phyloP scores from a whole-genome alignment of 1,140 invertebrate species.

The Hyposmocoma kahamanoa region DNA sequence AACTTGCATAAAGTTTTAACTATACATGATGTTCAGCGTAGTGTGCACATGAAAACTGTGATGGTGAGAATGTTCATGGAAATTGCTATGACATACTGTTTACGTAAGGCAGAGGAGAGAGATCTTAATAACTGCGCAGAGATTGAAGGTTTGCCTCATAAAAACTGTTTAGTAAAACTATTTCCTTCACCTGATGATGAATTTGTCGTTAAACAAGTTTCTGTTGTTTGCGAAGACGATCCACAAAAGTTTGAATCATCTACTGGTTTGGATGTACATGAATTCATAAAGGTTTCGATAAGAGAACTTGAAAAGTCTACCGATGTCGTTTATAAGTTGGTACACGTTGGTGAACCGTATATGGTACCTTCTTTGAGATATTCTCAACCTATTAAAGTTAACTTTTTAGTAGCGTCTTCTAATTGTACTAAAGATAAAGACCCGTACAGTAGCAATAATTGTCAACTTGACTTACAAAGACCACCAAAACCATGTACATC shows the following conservation, averaged over 20 bases:
- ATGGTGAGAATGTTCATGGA: conserved; percentile 51
- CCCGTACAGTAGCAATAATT: background rate
- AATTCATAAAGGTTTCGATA: no score
- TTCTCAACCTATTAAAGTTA: conserved; percentile 31
- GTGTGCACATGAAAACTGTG: conserved; percentile 28
- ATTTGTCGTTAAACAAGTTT: conserved; percentile 28
- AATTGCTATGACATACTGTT: conserved; percentile 45
- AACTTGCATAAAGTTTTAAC: conserved; percentile 49
- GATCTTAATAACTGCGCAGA: conserved; percentile 38
- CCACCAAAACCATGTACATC: no score
- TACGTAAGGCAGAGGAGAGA: conserved; percentile 27
- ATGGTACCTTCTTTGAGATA: conserved; percentile 38
- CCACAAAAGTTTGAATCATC: conserved; percentile 24
- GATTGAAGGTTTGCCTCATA: conserved; percentile 39
- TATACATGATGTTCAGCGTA: conserved; percentile 33
- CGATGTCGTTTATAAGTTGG: no score
- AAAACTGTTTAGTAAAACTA: conserved; percentile 37
- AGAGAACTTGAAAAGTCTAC: no score
- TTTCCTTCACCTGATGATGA: conserved; percentile 47
- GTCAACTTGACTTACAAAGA: no score
- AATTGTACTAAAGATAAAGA: conserved; percentile 42
- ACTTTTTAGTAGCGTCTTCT: conserved; percentile 30
- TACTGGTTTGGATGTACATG: conserved; percentile 29
- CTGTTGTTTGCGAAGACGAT: conserved; percentile 44
- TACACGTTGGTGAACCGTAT: conserved; percentile 29